Conservation (phyloP, 2,888 invertebrate genomes). For the Scrobipalpa atriplicella region DNA sequence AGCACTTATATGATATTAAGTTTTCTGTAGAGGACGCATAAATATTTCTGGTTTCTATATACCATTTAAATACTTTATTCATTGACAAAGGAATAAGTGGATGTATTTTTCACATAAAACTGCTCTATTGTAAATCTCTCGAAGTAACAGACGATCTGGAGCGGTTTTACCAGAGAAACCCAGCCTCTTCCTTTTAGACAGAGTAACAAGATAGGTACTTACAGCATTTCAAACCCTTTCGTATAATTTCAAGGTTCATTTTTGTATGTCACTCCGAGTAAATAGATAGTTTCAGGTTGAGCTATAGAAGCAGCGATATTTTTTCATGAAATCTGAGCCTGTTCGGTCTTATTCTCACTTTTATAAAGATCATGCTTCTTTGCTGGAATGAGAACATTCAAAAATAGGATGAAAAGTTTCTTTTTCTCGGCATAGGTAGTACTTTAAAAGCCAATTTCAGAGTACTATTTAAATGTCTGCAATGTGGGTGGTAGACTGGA, state of each 20-base stretch:
- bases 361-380: too few species aligned
- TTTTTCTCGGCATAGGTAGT: too few species aligned
- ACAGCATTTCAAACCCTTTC: conserved; percentile 47
- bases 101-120: neutral
- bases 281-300: conserved; percentile 39
- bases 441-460: too few species aligned
- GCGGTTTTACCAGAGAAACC: conserved; percentile 46
- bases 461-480: too few species aligned
- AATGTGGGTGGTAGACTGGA: too few species aligned
- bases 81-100: neutral
- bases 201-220: neutral
- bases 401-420: too few species aligned
- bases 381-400: too few species aligned
- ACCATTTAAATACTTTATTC: neutral
- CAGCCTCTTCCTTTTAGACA: conserved; percentile 35
- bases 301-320: conserved; percentile 32
- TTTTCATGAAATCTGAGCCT: neutral
- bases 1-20: too few species aligned
- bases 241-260: conserved; percentile 44
- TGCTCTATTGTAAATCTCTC: conserved; percentile 1
- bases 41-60: neutral
- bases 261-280: conserved; percentile 41
- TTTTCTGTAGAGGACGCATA: too few species aligned
- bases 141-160: conserved; percentile 33
- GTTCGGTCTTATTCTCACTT: too few species aligned